These are phyloP conservation scores for Phalacrocorax aristotelis DNA, from an alignment of 2,113 vertebrate genomes.

Conservation along the genomic window DNA sequence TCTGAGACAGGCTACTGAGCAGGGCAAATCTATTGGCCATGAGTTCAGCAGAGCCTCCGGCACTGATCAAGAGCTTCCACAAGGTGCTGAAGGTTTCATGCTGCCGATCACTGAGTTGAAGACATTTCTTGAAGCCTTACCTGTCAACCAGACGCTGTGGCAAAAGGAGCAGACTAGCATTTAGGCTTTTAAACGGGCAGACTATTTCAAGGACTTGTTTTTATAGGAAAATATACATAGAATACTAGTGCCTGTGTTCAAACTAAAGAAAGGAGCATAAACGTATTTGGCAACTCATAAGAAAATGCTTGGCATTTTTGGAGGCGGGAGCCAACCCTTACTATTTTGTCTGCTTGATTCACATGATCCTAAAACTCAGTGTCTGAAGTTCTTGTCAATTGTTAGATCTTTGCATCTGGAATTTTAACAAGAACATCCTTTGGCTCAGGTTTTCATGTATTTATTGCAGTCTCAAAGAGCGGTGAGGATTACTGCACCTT, in stretches of 20 bases:
- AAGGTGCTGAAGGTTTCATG: neutral
- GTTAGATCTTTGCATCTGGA: neutral
- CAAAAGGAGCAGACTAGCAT: neutral
- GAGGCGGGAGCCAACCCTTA: rapidly evolving
- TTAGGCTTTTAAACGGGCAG: neutral
- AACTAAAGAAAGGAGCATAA: neutral
- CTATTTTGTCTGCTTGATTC: neutral
- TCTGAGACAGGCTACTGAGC: neutral
- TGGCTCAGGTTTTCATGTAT: neutral
- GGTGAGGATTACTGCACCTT: neutral
- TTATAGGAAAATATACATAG: neutral
- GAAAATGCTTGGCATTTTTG: neutral
- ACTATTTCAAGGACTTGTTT: neutral
- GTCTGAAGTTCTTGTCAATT: neutral
- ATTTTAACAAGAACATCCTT: neutral
- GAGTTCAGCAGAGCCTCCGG: neutral
- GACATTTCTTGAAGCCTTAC: neutral
- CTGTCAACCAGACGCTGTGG: neutral
- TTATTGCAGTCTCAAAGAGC: neutral
- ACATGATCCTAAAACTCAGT: neutral
- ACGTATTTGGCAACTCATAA: neutral
- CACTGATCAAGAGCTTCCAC: neutral
- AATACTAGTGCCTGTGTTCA: neutral
- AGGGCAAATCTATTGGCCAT: neutral
- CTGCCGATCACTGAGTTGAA: neutral